A percentile compares a stretch with the other conserved stretches of the same genome.
Conservation (phyloP, 2,888 invertebrate genomes). For the Trichopoda pennipes region DNA sequence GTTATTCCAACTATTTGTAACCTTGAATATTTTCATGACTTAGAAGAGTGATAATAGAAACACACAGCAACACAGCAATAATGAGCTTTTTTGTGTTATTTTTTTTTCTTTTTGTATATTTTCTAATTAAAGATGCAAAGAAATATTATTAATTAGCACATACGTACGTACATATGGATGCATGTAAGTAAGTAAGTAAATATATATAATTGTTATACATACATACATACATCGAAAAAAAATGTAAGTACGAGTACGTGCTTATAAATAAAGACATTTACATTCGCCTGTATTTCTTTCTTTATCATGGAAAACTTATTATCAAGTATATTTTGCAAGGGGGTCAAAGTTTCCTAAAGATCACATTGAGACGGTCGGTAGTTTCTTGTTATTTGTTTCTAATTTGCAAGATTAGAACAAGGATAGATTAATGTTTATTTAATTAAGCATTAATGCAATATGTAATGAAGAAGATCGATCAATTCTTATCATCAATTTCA, state of each 20-base stretch:
- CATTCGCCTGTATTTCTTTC: slow-evolving; percentile 45
- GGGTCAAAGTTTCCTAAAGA: slow-evolving; percentile 66
- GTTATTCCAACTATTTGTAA: slow-evolving; percentile 62
- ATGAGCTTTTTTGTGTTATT: slow-evolving; percentile 32
- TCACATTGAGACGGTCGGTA: slow-evolving; percentile 50
- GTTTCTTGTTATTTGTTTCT: slow-evolving; percentile 55
- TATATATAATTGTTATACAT: no score
- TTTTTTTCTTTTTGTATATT: slow-evolving; percentile 40
- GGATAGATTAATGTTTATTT: slow-evolving; percentile 37
- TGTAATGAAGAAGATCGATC: slow-evolving; percentile 8
- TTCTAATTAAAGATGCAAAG: slow-evolving; percentile 67
- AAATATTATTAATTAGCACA: slow-evolving; percentile 63
- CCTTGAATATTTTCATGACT: slow-evolving; percentile 69
- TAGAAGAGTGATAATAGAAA: slow-evolving; percentile 64
- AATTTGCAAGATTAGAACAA: slow-evolving; percentile 56
- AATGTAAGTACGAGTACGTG: slow-evolving; percentile 4
- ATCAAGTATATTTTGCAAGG: slow-evolving; percentile 52
- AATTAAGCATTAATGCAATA: slow-evolving; percentile 12
- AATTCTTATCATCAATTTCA: background rate
- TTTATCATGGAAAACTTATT: slow-evolving; percentile 59
- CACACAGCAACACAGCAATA: slow-evolving; percentile 55
- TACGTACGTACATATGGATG: background rate
- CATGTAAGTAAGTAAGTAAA: slow-evolving; percentile 9
- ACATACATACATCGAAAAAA: no score
- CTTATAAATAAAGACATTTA: slow-evolving; percentile 35